Percentiles rank a stretch among this genome's conserved stretches.
These are phyloP conservation scores for Myotis vivesi DNA, from an alignment of 2,797 vertebrate genomes.

Conservation along the genomic window DNA sequence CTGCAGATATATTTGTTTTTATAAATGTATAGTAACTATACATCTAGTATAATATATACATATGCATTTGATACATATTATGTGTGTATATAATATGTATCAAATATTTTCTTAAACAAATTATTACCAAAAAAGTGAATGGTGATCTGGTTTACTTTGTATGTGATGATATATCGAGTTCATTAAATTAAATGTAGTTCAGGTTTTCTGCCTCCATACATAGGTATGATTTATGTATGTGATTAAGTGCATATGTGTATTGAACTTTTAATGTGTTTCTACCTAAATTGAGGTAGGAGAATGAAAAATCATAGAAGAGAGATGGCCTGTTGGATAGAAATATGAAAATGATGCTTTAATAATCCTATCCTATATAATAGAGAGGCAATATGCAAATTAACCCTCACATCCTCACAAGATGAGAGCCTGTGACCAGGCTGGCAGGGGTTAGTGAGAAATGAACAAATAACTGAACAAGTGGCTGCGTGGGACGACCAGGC, in stretches of 20 bases:
- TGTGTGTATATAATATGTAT: background rate
- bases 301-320: background rate
- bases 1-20: background rate
- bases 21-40: background rate
- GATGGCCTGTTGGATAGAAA: background rate
- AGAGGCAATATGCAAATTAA: no score
- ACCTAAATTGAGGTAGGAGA: background rate
- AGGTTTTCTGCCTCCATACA: background rate
- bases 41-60: background rate
- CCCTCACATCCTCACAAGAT: no score
- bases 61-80: background rate
- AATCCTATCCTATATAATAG: background rate
- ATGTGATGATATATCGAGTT: background rate
- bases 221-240: background rate
- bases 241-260: background rate
- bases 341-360: background rate
- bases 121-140: background rate
- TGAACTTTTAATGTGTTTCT: constrained; percentile 6
- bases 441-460: no score
- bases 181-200: background rate
- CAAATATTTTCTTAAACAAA: constrained; percentile 21
- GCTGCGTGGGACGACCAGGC: no score
- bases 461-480: no score
- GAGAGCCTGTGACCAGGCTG: no score
- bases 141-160: background rate